A percentile compares a stretch with the other conserved stretches of the same genome.
phyloP scores from a whole-genome alignment of 2,888 invertebrate genomes.

The Vannuccia rotundouncinata region DNA sequence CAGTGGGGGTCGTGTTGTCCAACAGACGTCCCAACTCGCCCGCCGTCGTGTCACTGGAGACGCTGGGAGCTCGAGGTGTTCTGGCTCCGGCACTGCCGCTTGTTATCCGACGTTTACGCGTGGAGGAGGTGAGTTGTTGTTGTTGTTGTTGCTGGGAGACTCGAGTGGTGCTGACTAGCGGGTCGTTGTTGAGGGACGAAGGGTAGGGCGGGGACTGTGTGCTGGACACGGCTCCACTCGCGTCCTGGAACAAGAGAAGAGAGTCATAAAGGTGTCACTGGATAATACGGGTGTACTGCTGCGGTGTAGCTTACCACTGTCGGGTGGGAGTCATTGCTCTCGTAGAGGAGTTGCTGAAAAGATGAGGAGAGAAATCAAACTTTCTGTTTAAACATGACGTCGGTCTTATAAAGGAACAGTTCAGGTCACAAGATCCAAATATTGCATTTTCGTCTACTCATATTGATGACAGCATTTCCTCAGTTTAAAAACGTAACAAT shows the following conservation, averaged over 20 bases:
- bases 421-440: no score
- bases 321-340: not conserved
- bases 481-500: no score
- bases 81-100: not conserved
- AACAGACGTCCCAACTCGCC: not conserved
- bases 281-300: not conserved
- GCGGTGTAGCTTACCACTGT: not conserved
- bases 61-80: not conserved
- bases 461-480: no score
- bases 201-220: not conserved
- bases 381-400: no score
- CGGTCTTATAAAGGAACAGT: no score
- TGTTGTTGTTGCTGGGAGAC: not conserved
- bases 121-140: not conserved
- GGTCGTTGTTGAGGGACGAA: not conserved
- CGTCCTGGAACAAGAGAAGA: not conserved
- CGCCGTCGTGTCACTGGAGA: not conserved
- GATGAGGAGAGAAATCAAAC: not conserved
- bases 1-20: slow-evolving; percentile 6
- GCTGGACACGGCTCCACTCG: not conserved
- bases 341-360: slow-evolving; percentile 7
- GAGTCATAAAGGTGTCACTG: not conserved
- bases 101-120: not conserved
- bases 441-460: no score
- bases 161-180: not conserved